Evolutionary conservation across 2,888 invertebrate genomes (phyloP).

Genomic region (Chrysolina haemoptera): DNA sequence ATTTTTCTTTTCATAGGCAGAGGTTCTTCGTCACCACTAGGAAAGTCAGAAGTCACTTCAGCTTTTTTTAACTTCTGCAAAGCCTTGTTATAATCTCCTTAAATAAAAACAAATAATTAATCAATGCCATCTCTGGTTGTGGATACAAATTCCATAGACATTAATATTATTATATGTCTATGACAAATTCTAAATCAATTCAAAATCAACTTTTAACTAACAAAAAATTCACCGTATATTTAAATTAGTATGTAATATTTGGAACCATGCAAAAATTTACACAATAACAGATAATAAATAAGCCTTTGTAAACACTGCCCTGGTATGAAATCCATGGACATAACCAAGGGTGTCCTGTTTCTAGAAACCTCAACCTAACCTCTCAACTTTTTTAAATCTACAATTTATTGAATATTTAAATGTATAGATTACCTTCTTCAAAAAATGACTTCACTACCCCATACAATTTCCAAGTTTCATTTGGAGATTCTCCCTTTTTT

Average conservation of each 20-base stretch:
- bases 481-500: too few species aligned
- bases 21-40: constrained; percentile 19
- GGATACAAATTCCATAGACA: neutral
- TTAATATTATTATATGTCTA: neutral
- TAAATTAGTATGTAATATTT: neutral
- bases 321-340: neutral
- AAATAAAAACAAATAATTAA: constrained; percentile 7
- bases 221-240: neutral
- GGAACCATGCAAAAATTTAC: neutral
- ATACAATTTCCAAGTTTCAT: neutral
- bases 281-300: neutral
- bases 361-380: neutral
- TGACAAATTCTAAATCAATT: neutral
- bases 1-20: constrained; percentile 6
- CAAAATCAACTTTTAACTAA: neutral
- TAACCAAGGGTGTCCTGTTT: neutral
- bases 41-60: constrained; percentile 19
- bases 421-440: constrained; percentile 24
- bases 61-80: constrained; percentile 13
- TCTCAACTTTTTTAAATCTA: constrained; percentile 4
- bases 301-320: neutral
- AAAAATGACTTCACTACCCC: neutral
- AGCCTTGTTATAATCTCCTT: constrained; percentile 20
- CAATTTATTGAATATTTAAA: neutral
- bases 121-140: neutral